These are phyloP conservation scores for Drosophila sp. DNA, from an alignment of 1,140 invertebrate species.

Conservation along the genomic window DNA sequence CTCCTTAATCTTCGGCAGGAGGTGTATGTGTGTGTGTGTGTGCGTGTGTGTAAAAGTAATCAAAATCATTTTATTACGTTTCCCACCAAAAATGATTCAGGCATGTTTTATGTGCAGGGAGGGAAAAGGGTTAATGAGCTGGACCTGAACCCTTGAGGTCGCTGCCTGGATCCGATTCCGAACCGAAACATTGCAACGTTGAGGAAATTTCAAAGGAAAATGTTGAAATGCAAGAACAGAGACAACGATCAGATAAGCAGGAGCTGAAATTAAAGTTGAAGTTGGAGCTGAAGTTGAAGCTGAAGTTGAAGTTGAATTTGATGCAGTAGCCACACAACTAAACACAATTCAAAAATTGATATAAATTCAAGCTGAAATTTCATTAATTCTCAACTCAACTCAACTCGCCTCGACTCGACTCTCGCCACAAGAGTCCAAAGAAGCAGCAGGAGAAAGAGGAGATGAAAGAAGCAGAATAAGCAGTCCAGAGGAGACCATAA, in stretches of 20 bases:
- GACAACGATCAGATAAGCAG: conserved; percentile 36
- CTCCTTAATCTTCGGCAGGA: conserved; percentile 54
- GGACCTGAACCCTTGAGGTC: conserved; percentile 33
- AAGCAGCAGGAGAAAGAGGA: neutral
- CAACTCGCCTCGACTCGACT: too few relatives aligned
- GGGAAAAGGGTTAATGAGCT: conserved; percentile 67
- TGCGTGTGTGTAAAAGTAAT: conserved; percentile 22
- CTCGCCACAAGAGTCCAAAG: conserved; percentile 3
- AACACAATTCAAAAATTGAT: conserved; percentile 34
- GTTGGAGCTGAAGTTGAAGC: neutral
- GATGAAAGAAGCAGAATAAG: conserved; percentile 5
- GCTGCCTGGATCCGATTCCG: conserved; percentile 13
- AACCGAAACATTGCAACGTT: conserved; percentile 23
- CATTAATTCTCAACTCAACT: conserved; percentile 38
- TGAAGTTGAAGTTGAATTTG: neutral
- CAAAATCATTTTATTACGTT: conserved; percentile 68
- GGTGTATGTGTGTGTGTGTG: neutral
- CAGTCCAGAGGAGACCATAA: conserved; percentile 32
- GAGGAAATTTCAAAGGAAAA: conserved; percentile 58
- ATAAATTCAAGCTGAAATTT: conserved; percentile 55
- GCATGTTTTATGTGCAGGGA: conserved; percentile 69
- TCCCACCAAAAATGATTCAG: conserved; percentile 53
- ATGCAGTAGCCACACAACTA: neutral
- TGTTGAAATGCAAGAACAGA: conserved; percentile 43
- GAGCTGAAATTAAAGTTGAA: neutral